A percentile compares a stretch with the other conserved stretches of the same genome.
phyloP scores from a whole-genome alignment of 2,888 invertebrate genomes.

The Apodemia duryi region DNA sequence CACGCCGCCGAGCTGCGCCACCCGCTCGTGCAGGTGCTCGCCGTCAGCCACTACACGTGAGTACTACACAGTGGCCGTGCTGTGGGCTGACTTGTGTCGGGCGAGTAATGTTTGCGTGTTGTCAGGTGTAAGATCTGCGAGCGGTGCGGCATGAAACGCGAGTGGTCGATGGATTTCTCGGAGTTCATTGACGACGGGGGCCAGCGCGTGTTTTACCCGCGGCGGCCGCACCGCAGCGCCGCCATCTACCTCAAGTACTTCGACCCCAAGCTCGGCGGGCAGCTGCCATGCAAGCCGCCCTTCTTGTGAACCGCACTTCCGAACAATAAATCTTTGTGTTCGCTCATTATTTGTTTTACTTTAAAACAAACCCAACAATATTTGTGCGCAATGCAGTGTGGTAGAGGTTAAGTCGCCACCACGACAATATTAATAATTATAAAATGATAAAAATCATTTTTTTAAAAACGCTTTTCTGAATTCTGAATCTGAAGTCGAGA shows the following conservation, averaged over 20 bases:
- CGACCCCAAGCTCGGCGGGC: conserved; percentile 32
- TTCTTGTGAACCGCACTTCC: conserved; percentile 18
- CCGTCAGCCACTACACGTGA: conserved; percentile 67
- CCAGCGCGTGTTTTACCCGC: conserved; percentile 69
- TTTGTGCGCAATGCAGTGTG: too few relatives aligned
- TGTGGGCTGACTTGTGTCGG: too few relatives aligned
- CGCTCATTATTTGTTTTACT: background rate
- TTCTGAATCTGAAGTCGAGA: too few relatives aligned
- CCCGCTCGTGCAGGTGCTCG: conserved; percentile 64
- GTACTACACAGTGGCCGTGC: background rate
- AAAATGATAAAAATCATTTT: too few relatives aligned
- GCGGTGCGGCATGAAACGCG: conserved; percentile 65
- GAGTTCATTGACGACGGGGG: conserved; percentile 69
- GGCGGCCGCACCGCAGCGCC: conserved; percentile 67
- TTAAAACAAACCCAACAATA: too few relatives aligned
- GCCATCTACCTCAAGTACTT: conserved; percentile 56
- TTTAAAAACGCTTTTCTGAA: too few relatives aligned
- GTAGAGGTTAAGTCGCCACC: too few relatives aligned
- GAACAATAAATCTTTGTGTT: background rate
- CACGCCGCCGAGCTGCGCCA: conserved; percentile 67
- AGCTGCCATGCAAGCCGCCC: conserved; percentile 39
- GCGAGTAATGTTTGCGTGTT: conserved; percentile 14
- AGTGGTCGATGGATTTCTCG: conserved; percentile 71
- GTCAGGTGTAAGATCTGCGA: conserved; percentile 69
- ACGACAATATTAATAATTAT: too few relatives aligned